These are phyloP conservation scores for Amiota minor DNA, from an alignment of 2,888 invertebrate genomes.

Conservation along the genomic window DNA sequence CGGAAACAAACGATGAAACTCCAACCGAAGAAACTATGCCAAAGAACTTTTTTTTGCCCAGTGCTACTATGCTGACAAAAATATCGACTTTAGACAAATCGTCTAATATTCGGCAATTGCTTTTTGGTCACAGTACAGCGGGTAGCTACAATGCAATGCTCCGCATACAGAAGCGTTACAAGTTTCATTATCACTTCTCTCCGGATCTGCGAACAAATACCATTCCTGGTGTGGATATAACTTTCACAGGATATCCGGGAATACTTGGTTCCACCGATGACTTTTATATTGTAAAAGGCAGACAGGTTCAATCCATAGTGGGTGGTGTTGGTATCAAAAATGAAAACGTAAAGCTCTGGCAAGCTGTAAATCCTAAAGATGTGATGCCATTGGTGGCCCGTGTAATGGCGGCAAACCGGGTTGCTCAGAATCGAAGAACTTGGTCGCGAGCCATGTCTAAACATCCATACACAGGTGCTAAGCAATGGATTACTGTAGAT, in stretches of 20 bases:
- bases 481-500: slow-evolving; percentile 90
- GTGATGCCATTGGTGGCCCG: slow-evolving; percentile 81
- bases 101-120: slow-evolving; percentile 76
- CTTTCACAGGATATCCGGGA: slow-evolving; percentile 90
- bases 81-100: slow-evolving; percentile 57
- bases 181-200: slow-evolving; percentile 82
- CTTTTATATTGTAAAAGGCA: slow-evolving; percentile 81
- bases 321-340: slow-evolving; percentile 87
- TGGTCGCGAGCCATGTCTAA: slow-evolving; percentile 83
- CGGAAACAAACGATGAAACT: slow-evolving; percentile 14
- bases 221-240: slow-evolving; percentile 80
- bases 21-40: slow-evolving; percentile 57
- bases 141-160: slow-evolving; percentile 88
- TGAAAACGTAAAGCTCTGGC: slow-evolving; percentile 82
- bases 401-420: slow-evolving; percentile 86
- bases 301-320: slow-evolving; percentile 77
- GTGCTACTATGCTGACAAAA: slow-evolving; percentile 71
- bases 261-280: slow-evolving; percentile 88
- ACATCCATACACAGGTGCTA: slow-evolving; percentile 87
- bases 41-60: slow-evolving; percentile 79
- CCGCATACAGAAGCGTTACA: slow-evolving; percentile 87
- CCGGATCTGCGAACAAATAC: slow-evolving; percentile 74
- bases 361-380: slow-evolving; percentile 77
- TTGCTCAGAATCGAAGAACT: slow-evolving; percentile 80
- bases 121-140: slow-evolving; percentile 87